These are phyloP conservation scores for Microchrysa polita DNA, from an alignment of 2,888 invertebrate species.

Conservation along the genomic window DNA sequence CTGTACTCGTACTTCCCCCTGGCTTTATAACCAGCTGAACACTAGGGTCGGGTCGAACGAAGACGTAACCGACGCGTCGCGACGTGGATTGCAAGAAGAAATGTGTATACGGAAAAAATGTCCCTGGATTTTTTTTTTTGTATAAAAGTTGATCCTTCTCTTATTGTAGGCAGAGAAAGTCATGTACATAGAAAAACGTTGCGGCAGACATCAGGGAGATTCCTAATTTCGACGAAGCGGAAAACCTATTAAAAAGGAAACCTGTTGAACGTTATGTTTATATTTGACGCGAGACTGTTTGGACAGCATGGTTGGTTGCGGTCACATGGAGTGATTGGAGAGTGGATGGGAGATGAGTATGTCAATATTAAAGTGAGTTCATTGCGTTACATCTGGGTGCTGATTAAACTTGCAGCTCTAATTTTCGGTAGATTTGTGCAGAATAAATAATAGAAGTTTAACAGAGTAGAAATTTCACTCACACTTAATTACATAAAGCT, in stretches of 20 bases:
- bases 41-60: conserved; percentile 2
- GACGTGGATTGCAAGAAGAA: not conserved
- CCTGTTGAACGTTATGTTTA: conserved; percentile 42
- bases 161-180: conserved; percentile 17
- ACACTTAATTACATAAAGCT: too few relatives aligned
- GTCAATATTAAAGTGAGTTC: too few relatives aligned
- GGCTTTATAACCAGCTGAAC: not conserved
- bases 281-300: too few relatives aligned
- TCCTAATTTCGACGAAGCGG: conserved; percentile 35
- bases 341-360: too few relatives aligned
- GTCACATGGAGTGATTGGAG: too few relatives aligned
- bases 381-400: too few relatives aligned
- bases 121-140: conserved; percentile 46
- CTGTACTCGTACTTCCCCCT: not conserved
- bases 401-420: too few relatives aligned
- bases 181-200: not conserved
- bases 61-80: too few relatives aligned
- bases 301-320: too few relatives aligned
- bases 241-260: conserved; percentile 43
- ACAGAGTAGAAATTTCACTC: too few relatives aligned
- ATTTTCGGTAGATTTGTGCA: too few relatives aligned
- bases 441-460: too few relatives aligned
- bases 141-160: conserved; percentile 42
- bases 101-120: conserved; percentile 30
- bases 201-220: conserved; percentile 41